Base-by-base conservation (phyloP, 2,888 invertebrate genomes). In the Athalia circularis region DNA sequence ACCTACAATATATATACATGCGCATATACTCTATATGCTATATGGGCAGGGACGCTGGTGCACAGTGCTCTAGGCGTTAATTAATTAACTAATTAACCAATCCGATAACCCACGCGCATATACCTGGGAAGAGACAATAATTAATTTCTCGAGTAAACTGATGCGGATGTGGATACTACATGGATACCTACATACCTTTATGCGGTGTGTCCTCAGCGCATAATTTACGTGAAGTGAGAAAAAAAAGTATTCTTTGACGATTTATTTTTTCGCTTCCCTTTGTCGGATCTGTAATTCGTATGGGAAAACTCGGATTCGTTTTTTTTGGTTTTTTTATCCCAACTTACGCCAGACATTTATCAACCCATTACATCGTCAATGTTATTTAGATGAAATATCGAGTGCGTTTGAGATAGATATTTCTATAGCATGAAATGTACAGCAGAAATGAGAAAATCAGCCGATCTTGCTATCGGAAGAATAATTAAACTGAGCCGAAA, bases 41-140 rank as follows among this genome's bases (percentile, higher is more conserved):
- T 54, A 8, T 4, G 29, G 54, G 54, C n/a, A 54, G 9, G 54
- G n/a, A 54, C 54, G 54, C 9, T 29, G 62, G 8, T 15, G 4
- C 6, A 48, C 59, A 68, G 43, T 68, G 68, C 57, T 57, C 13
- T 59, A 47, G 59, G 57, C 57, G 72, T 72, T 72, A 72, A 72
- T 57, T 72, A 57, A 72, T 72, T 72, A 72, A 72, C 72, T 72
- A 72, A 72, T 72, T 59, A 72, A 59, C 72, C 45, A 72, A 72
- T 72, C 59, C 47, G 72, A 59, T 59, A 72, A 72, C 72, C 59
- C 47, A 59, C 52, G 72, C 59, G n/a, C 70, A 7, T 43, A n/a
- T 52, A 70, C 13, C 59, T 72, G 15, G 8, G 48, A 29, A 29
- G 47, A 72, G 68, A 68, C 68, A 54, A 68, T 68, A 13, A 68